phyloP scores from a whole-genome alignment of 92 coral and sea anemone genomes.

The Pocillopora meandrina region DNA sequence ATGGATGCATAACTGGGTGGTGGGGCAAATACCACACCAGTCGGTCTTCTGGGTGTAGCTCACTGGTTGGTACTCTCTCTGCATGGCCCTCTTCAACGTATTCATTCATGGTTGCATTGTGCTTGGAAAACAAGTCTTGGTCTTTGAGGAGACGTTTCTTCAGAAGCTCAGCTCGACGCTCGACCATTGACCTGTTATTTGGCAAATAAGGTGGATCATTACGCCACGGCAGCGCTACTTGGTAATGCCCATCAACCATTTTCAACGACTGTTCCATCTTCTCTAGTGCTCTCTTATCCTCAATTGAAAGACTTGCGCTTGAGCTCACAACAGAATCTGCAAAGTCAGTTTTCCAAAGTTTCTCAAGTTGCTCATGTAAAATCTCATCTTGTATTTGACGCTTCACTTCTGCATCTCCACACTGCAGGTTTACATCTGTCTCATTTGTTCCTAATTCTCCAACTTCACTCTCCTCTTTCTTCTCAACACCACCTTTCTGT shows the following conservation, averaged over 20 bases:
- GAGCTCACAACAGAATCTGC: constrained; percentile 20
- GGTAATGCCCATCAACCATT: constrained; percentile 45
- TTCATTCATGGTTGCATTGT: constrained; percentile 49
- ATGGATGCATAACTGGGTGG: constrained; percentile 58
- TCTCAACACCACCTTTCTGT: not conserved
- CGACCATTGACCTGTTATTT: constrained; percentile 48
- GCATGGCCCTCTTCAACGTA: constrained; percentile 63
- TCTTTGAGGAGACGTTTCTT: constrained; percentile 48
- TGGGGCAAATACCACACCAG: constrained; percentile 62
- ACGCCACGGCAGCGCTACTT: constrained; percentile 61
- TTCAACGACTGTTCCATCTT: constrained; percentile 36
- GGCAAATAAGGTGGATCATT: constrained; percentile 51
- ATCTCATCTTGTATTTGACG: constrained; percentile 36
- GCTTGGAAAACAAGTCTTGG: constrained; percentile 38
- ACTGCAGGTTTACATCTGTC: not conserved
- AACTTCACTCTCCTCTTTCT: not conserved
- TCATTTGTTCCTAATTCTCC: not conserved
- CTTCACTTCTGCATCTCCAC: constrained; percentile 31
- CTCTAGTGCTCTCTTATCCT: constrained; percentile 48
- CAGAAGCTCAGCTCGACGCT: constrained; percentile 38
- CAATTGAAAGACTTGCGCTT: constrained; percentile 36
- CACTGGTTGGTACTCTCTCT: constrained; percentile 44
- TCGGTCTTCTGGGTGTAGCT: constrained; percentile 22
- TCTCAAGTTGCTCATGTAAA: constrained; percentile 30
- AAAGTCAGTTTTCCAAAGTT: constrained; percentile 36